These are phyloP conservation scores for Elachura formosa DNA, from an alignment of 2,113 vertebrate genomes.

Conservation along the genomic window DNA sequence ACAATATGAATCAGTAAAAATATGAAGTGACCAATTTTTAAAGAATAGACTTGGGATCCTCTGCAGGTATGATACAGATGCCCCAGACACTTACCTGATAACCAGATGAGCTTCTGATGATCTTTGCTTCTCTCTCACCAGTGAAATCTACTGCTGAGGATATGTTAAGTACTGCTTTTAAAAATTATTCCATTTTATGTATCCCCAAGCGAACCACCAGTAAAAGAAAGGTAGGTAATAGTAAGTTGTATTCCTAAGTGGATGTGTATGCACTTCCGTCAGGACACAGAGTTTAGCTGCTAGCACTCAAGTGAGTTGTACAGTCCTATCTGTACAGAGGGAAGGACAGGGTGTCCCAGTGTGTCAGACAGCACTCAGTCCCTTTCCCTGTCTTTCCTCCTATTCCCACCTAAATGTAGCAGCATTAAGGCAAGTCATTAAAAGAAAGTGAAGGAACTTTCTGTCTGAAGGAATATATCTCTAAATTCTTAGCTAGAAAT, in stretches of 20 bases:
- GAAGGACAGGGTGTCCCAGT: not conserved
- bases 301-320: not conserved
- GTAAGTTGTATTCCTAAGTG: not conserved
- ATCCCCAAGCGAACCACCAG: not conserved
- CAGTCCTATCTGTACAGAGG: not conserved
- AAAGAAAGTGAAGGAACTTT: not conserved
- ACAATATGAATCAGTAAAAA: not conserved
- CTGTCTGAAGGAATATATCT: not conserved
- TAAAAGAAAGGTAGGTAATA: too few relatives aligned
- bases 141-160: not conserved
- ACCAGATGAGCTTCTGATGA: not conserved
- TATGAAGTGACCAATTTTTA: not conserved
- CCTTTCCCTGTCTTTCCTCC: not conserved
- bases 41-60: not conserved
- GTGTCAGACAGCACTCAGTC: accelerated
- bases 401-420: not conserved
- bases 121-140: not conserved
- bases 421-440: not conserved
- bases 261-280: not conserved
- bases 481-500: not conserved
- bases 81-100: not conserved
- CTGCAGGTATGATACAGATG: not conserved
- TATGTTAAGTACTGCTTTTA: not conserved
- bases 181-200: too few relatives aligned
- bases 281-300: not conserved